Percentiles rank a stretch among this genome's conserved stretches.
phyloP scores from a whole-genome alignment of 2,797 vertebrate genomes.

The Novumbra hubbsi region DNA sequence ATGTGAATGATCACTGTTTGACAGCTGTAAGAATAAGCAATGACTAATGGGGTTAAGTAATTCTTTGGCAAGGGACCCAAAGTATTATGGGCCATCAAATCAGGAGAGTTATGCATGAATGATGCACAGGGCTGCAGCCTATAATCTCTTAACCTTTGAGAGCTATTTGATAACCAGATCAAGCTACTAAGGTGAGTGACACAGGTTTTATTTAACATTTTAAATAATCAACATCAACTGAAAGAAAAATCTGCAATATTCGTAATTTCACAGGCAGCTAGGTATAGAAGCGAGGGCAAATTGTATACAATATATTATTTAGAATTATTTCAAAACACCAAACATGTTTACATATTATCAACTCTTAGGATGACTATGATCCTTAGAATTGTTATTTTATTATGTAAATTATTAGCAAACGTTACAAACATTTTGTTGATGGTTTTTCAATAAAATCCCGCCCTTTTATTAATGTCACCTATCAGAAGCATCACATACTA shows the following conservation, averaged over 20 bases:
- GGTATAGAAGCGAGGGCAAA: background rate
- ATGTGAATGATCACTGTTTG: background rate
- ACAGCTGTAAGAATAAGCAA: background rate
- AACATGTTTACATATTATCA: background rate
- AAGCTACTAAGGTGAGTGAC: background rate
- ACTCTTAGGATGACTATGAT: background rate
- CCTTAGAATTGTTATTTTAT: background rate
- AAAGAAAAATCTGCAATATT: background rate
- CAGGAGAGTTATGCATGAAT: background rate
- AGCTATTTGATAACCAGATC: background rate
- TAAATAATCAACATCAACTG: background rate
- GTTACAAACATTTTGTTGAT: conserved; percentile 13
- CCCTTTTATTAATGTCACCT: conserved; percentile 30
- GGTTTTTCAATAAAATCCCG: conserved; percentile 33
- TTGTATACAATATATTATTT: background rate
- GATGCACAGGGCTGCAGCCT: background rate
- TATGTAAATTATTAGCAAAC: background rate
- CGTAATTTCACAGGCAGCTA: background rate
- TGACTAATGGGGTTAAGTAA: background rate
- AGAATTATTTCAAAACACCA: background rate
- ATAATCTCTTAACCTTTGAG: background rate
- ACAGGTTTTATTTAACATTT: background rate
- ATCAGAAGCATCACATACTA: conserved; percentile 26
- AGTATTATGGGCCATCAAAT: background rate
- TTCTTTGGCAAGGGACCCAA: background rate